Evolutionary conservation across 1,140 invertebrate genomes (phyloP), one percentile per base, ranked within the genome.

Genomic region (Choristoneura fumiferana): DNA sequence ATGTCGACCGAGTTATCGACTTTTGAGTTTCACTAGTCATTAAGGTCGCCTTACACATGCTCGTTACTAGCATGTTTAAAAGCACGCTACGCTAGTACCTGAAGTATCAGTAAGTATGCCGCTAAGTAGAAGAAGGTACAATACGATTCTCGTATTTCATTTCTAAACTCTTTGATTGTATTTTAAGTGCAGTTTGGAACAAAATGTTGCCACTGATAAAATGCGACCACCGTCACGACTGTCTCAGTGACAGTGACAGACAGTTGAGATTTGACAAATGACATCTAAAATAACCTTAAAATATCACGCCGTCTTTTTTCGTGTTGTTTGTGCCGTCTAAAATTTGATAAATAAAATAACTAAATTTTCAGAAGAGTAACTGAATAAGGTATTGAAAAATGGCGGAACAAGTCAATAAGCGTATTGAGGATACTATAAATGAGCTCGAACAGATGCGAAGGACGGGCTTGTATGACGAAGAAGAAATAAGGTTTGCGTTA

Each of bases 351-450:
- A 5, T 43, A n/a, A 22, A 43, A 14, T 8, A 18, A 22, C 17
- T 22, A 29, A 40, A 35, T 62, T 57, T 55, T 53, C 13, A 18
- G 34, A 33, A 43, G 59, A 58, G 33, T 39, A 35, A 34, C 59
- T 59, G 60, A 33, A 67, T 69, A 62, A 67, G 12, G n/a, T n/a
- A 36, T 53, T 3, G 29, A 62, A 91, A 68, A 63, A 95, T 95
- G 95, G 94, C 94, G 2, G 94, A 95, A 87, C 92, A 92, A 82
- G 94, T 95, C 10, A 93, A 95, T 69, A 91, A 93, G 78, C 91
- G 92, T 73, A 91, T 93, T 34, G 94, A 95, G 83, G 91, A 92
- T 69, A 94, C 93, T 92, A 91, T 95, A 69, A 91, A 91, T 58
- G 93, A 94, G 73, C 82, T 95, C 62, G 93, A 95, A 78, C 91